Evolutionary conservation across 2,888 invertebrate genomes (phyloP).

Genomic region (Sphaerophoria taeniata): DNA sequence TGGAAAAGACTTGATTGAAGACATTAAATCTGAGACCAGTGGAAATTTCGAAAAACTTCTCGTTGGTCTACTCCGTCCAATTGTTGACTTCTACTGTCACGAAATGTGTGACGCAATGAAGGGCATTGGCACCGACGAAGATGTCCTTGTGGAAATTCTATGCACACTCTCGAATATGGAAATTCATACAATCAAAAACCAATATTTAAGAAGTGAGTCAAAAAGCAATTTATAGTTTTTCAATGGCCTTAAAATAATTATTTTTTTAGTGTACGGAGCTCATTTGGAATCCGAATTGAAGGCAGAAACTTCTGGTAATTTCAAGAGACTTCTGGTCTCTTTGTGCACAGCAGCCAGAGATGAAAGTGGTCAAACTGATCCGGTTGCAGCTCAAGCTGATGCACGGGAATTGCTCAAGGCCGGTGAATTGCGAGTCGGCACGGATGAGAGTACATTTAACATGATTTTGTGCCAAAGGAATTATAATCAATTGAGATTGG

Average conservation of each 20-base stretch:
- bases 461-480: slow-evolving; percentile 91
- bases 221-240: neutral
- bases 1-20: slow-evolving; percentile 89
- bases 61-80: slow-evolving; percentile 92
- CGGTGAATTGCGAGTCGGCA: slow-evolving; percentile 88
- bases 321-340: slow-evolving; percentile 94
- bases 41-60: slow-evolving; percentile 94
- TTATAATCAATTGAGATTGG: slow-evolving; percentile 85
- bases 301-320: slow-evolving; percentile 95
- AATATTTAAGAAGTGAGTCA: slow-evolving; percentile 90
- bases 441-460: slow-evolving; percentile 94
- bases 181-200: slow-evolving; percentile 90
- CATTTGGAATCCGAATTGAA: slow-evolving; percentile 92
- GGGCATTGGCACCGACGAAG: slow-evolving; percentile 93
- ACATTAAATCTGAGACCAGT: slow-evolving; percentile 93
- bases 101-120: slow-evolving; percentile 92
- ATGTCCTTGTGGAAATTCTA: slow-evolving; percentile 93
- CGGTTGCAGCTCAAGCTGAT: slow-evolving; percentile 89
- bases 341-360: slow-evolving; percentile 88
- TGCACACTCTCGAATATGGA: slow-evolving; percentile 94
- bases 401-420: slow-evolving; percentile 91
- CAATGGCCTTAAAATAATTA: neutral
- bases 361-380: slow-evolving; percentile 90
- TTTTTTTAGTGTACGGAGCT: slow-evolving; percentile 88
- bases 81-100: slow-evolving; percentile 91